A percentile compares a stretch with the other conserved stretches of the same genome.
Evolutionary conservation across 2,797 vertebrate genomes (phyloP).

Genomic region (Australoheros facetus): DNA sequence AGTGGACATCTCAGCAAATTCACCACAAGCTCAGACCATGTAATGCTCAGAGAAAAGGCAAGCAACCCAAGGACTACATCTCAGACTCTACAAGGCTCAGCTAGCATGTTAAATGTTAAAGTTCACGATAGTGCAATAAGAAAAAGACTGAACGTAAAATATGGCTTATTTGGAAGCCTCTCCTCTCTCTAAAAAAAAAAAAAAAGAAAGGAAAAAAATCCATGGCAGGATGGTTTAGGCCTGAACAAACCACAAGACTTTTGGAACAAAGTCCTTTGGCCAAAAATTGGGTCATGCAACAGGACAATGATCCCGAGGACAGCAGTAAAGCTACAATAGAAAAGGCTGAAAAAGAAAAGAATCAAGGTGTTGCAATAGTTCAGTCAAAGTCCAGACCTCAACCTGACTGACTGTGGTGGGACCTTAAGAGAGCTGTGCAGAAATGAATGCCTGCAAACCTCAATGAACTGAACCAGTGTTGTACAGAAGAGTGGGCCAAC

Average conservation of each 20-base stretch:
- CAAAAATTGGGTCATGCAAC: neutral
- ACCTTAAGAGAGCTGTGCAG: neutral
- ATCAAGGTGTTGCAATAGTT: neutral
- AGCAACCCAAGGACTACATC: neutral
- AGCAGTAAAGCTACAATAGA: neutral
- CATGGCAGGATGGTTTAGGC: neutral
- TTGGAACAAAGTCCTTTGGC: neutral
- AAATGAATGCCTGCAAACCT: neutral
- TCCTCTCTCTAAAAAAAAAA: neutral
- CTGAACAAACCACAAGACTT: neutral
- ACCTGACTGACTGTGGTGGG: neutral
- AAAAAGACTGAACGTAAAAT: neutral
- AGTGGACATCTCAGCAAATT: neutral
- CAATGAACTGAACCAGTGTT: neutral
- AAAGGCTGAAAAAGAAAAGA: neutral
- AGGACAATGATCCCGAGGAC: neutral
- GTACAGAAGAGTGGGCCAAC: neutral
- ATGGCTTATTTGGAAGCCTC: neutral
- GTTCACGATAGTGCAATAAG: neutral
- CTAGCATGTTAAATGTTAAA: neutral
- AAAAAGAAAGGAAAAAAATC: neutral
- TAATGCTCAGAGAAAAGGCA: neutral
- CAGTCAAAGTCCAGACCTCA: neutral
- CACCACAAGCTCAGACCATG: fast-evolving
- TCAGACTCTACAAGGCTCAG: neutral